Percentiles rank a stretch among this genome's conserved stretches.
Conservation (phyloP, 2,797 vertebrate genomes). For the Sebastes nivosus region DNA sequence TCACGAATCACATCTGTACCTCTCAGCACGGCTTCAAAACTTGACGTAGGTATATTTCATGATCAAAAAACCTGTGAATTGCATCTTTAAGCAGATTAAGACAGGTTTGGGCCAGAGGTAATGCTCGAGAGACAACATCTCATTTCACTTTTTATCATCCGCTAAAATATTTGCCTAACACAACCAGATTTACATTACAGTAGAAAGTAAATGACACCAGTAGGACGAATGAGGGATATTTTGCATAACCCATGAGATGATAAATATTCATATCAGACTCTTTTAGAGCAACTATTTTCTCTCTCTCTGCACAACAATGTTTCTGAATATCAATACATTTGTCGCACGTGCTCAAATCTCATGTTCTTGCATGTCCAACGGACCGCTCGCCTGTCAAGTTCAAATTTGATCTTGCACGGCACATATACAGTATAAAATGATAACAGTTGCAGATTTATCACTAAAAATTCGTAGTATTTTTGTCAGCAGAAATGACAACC, state of each 20-base stretch:
- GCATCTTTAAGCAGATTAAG: neutral
- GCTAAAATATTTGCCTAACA: neutral
- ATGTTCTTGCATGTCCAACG: neutral
- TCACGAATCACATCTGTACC: neutral
- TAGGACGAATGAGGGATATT: neutral
- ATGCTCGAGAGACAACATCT: conserved; percentile 7
- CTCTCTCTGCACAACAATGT: neutral
- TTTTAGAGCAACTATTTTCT: neutral
- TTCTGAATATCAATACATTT: neutral
- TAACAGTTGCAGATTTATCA: too few species aligned
- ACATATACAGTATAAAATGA: neutral
- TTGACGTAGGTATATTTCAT: conserved; percentile 1
- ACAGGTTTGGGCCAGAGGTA: neutral
- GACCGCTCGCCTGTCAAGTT: neutral
- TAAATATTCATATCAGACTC: conserved; percentile 10
- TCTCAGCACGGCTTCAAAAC: neutral
- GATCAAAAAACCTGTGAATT: conserved; percentile 17
- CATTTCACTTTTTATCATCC: conserved; percentile 5
- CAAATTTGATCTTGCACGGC: neutral
- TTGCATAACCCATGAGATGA: neutral
- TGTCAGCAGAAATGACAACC: too few species aligned
- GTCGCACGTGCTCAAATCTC: neutral
- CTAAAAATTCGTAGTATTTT: too few species aligned
- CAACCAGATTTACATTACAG: neutral
- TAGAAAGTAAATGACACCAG: neutral